Base-by-base conservation (phyloP, 2,797 vertebrate species). In the Tapera naevia region DNA sequence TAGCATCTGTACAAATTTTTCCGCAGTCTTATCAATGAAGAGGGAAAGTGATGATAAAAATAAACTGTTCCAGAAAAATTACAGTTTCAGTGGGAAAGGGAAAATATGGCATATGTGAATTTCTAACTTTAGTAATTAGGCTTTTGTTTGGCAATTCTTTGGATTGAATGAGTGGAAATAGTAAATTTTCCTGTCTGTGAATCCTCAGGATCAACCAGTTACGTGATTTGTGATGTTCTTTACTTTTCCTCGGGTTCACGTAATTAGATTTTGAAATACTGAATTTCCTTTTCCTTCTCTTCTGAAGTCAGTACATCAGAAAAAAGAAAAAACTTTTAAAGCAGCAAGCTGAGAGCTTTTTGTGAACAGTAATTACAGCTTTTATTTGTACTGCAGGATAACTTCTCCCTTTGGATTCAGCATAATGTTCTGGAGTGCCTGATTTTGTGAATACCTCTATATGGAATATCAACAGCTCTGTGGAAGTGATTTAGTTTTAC, bases 401-500 rank as follows among this genome's bases (percentile, higher is more conserved):
- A 95, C 79, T 93, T 96, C 76, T 95, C 94, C 83, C 86, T 86
- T 92, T 78, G 75, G 93, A 94, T 89, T 95, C 65, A 85, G 75
- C 65, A 23, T 91, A 80, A 76, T 93, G 32, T 95, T 90, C 80
- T 80, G 71, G 64, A 95, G 88, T 82, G 57, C 79, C 35, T 95
- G 74, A 33, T 87, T 91, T 94, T 95, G 67, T 76, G 74, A 90
- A 60, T 88, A 41, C 70, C 73, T 74, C 78, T 76, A 4, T 78
- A 30, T 76, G 64, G 80, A 91, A 67, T 91, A 93, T 86, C 84
- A 95, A 57, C 86, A 85, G 21, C 41, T 28, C 24, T 84, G 51
- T 64, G n/a, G 35, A 94, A 94, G 15, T 91, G 73, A 91, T 94
- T 86, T 94, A 79, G 73, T 95, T 94, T 94, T 94, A 95, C 91